Evolutionary conservation across 2,888 invertebrate genomes (phyloP).

Genomic region (Melanostoma mellinum): DNA sequence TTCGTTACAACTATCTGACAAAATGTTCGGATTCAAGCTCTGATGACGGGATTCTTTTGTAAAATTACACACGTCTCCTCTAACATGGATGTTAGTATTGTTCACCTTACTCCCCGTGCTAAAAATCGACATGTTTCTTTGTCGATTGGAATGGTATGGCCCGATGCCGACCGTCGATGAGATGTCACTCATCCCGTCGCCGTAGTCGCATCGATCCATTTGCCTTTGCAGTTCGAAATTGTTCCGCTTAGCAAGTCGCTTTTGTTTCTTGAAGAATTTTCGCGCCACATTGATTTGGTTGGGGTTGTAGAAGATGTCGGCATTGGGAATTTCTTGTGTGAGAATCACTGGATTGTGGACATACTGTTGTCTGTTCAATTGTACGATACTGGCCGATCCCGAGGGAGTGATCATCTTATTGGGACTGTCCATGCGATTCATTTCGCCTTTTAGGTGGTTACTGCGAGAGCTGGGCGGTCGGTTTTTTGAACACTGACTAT

Average conservation of each 20-base stretch:
- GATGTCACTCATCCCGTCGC: conserved; percentile 84
- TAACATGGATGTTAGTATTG: conserved; percentile 88
- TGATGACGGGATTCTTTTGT: conserved; percentile 80
- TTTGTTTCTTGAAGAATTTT: conserved; percentile 94
- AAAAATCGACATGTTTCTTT: conserved; percentile 83
- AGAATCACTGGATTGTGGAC: conserved; percentile 85
- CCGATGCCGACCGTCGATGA: conserved; percentile 82
- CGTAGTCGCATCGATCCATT: conserved; percentile 83
- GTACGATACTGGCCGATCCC: conserved; percentile 54
- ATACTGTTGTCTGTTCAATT: conserved; percentile 80
- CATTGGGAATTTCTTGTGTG: conserved; percentile 82
- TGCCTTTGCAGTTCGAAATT: conserved; percentile 85
- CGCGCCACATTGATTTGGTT: conserved; percentile 96
- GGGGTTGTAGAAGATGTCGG: conserved; percentile 94
- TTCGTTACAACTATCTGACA: conserved; percentile 86
- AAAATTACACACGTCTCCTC: conserved; percentile 71
- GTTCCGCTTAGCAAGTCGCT: conserved; percentile 88
- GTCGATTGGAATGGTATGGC: conserved; percentile 82
- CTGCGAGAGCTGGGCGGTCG: conserved; percentile 86
- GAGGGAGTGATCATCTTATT: conserved; percentile 75
- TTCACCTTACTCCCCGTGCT: conserved; percentile 90
- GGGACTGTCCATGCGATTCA: conserved; percentile 81
- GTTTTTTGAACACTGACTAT: conserved; percentile 86
- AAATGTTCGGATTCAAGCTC: conserved; percentile 85
- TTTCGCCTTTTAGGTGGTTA: conserved; percentile 85